Evolutionary conservation across 1,140 invertebrate genomes (phyloP).

Genomic region (Zaprionus tsacasi): DNA sequence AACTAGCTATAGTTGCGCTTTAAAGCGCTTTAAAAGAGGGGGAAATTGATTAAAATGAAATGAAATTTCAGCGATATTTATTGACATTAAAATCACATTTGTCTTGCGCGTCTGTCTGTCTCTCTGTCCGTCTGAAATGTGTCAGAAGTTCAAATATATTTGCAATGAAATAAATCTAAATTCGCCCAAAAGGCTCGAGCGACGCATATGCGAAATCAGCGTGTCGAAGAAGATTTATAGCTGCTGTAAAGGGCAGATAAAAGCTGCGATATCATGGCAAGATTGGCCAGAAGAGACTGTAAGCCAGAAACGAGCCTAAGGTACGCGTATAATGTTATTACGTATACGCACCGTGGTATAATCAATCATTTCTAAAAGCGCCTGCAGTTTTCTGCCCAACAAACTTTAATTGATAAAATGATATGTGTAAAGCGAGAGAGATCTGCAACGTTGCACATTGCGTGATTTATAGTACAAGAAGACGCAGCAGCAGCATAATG

Average conservation of each 20-base stretch:
- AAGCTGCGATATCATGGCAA: slow-evolving; percentile 47
- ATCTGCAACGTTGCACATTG: slow-evolving; percentile 33
- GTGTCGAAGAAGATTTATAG: slow-evolving; percentile 59
- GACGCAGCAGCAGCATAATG: slow-evolving; percentile 51
- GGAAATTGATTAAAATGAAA: slow-evolving; percentile 10
- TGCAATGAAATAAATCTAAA: slow-evolving; percentile 69
- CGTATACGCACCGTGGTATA: neutral
- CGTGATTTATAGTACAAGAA: slow-evolving; percentile 54
- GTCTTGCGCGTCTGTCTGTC: slow-evolving; percentile 44
- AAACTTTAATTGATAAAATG: slow-evolving; percentile 32
- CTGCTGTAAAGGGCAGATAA: slow-evolving; percentile 24
- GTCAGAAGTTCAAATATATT: slow-evolving; percentile 69
- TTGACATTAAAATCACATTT: slow-evolving; percentile 70
- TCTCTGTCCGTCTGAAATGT: slow-evolving; percentile 53
- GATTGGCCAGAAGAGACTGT: slow-evolving; percentile 2
- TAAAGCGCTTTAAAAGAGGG: neutral
- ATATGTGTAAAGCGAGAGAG: slow-evolving; percentile 11
- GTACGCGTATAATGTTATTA: slow-evolving; percentile 7
- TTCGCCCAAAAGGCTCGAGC: slow-evolving; percentile 45
- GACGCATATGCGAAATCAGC: slow-evolving; percentile 66
- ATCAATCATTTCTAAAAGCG: neutral
- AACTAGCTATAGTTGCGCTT: neutral
- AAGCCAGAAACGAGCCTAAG: neutral
- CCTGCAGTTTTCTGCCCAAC: neutral
- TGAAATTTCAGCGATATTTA: slow-evolving; percentile 52